Evolutionary conservation across 2,113 vertebrate species (phyloP), one percentile per base, ranked within the genome.

Genomic region (Toxotes chatareus): DNA sequence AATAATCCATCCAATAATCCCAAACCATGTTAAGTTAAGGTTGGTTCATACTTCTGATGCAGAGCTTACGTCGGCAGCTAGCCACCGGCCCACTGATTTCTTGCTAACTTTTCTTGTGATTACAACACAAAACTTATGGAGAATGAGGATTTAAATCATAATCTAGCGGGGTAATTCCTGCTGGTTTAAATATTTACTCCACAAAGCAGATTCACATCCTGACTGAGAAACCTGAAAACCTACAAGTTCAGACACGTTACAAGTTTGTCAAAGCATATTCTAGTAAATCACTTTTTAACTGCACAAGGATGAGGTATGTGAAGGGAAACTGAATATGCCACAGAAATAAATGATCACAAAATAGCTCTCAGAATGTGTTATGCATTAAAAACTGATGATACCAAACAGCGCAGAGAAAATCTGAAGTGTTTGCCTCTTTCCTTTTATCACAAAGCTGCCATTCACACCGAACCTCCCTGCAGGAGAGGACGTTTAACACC

Each of bases 1-100:
- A 64, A 57, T n/a, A 47, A 67, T 44, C 46, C 66, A 19, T 71
- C 64, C 11, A n/a, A 53, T 44, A 23, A 55, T 70, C 59, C 76
- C 34, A 64, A 44, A 62, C 16, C 8, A 17, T 9, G 56, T 31
- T 53, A n/a, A 40, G 44, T 42, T 34, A 27, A 27, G 27, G 27
- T 27, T 27, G 27, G 27, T 27, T 27, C 27, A 27, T 27, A n/a
- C 16, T 47, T 32, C 2, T 36, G 38, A 4, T 31, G 10, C 17
- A 53, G 27, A 27, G 27, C 27, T 27, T 27, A 27, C 1, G 27
- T 27, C 1, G 27, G 27, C 27, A 27, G 27, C 27, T 27, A 27
- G 27, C 27, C 27, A 27, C 27, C 27, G 27, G 1, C 27, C 27
- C 27, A 27, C 27, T 16, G 13, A 17, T 59, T 13, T 21, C 7